phyloP scores from a whole-genome alignment of 1,140 invertebrate genomes.

The Drosophila tsacasi region DNA sequence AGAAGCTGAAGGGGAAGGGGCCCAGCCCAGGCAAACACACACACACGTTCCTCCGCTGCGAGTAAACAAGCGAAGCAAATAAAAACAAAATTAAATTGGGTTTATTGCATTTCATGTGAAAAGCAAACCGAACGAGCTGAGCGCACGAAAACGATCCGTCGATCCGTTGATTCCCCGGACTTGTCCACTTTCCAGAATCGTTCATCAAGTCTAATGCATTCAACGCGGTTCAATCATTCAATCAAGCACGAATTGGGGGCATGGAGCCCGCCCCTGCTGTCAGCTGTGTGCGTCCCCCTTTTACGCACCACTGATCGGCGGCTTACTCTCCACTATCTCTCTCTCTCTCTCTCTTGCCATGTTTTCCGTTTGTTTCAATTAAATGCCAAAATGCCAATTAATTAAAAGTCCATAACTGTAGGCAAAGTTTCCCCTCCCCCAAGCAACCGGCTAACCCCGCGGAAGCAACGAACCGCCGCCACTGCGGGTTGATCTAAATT shows the following conservation, averaged over 20 bases:
- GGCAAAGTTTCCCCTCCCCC: not conserved
- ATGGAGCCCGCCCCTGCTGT: constrained; percentile 1
- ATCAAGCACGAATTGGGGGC: constrained; percentile 46
- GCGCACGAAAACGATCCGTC: constrained; percentile 16
- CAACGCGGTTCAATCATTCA: constrained; percentile 45
- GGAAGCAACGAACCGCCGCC: constrained; percentile 18
- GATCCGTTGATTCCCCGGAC: constrained; percentile 1
- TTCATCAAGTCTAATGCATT: constrained; percentile 41
- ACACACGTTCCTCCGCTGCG: constrained; percentile 49
- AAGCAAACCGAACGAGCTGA: constrained; percentile 56
- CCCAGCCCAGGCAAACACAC: not conserved
- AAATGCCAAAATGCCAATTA: constrained; percentile 80
- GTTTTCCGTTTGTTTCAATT: constrained; percentile 61
- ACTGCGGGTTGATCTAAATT: constrained; percentile 64
- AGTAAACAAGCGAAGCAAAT: constrained; percentile 78
- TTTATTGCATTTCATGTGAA: constrained; percentile 83
- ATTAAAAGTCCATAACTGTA: constrained; percentile 78
- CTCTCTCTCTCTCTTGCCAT: not conserved
- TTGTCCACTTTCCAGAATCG: constrained; percentile 12
- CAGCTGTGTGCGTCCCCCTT: constrained; percentile 14
- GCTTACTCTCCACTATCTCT: constrained; percentile 10
- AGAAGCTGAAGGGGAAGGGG: not conserved
- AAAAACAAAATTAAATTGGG: constrained; percentile 80
- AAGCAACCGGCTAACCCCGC: not conserved
- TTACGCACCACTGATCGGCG: constrained; percentile 55